Conservation (phyloP, 2,113 vertebrate species). For the Vimba vimba region DNA sequence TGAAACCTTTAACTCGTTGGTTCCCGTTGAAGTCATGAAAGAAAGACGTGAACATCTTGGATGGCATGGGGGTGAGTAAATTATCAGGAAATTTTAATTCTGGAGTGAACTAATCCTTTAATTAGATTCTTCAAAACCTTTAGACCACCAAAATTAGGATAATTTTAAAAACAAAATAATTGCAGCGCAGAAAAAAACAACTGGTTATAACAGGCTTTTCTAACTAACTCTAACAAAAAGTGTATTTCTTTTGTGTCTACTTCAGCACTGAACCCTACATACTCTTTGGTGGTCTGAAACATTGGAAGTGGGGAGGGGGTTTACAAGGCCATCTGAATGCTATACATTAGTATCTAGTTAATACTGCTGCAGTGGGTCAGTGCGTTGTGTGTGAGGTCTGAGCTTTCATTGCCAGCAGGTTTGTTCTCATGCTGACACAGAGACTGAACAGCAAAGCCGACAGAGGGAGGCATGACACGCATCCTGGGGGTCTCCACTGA, state of each 20-base stretch:
- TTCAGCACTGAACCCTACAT: neutral
- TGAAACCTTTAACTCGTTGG: too few relatives aligned
- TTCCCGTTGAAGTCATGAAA: too few relatives aligned
- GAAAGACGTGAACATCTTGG: too few relatives aligned
- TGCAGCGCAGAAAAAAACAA: neutral
- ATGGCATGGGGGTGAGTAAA: too few relatives aligned
- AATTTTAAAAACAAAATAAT: neutral
- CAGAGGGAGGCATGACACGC: neutral
- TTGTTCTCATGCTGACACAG: neutral
- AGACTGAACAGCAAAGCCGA: neutral
- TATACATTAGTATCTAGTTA: neutral
- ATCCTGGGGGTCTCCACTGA: slow-evolving; percentile 24
- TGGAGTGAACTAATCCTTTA: too few relatives aligned
- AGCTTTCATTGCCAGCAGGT: slow-evolving; percentile 18
- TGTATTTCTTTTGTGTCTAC: neutral
- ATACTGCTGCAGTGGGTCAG: neutral
- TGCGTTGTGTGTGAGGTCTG: slow-evolving; percentile 6
- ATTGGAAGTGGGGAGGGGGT: neutral
- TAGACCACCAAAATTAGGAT: slow-evolving; percentile 11
- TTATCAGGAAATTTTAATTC: too few relatives aligned
- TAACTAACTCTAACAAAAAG: neutral
- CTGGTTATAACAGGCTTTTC: neutral
- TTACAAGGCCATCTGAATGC: neutral
- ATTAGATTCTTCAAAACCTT: neutral
- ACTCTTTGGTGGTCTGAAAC: neutral